phyloP scores from a whole-genome alignment of 2,888 invertebrate species.

The Callinectes sapidus region DNA sequence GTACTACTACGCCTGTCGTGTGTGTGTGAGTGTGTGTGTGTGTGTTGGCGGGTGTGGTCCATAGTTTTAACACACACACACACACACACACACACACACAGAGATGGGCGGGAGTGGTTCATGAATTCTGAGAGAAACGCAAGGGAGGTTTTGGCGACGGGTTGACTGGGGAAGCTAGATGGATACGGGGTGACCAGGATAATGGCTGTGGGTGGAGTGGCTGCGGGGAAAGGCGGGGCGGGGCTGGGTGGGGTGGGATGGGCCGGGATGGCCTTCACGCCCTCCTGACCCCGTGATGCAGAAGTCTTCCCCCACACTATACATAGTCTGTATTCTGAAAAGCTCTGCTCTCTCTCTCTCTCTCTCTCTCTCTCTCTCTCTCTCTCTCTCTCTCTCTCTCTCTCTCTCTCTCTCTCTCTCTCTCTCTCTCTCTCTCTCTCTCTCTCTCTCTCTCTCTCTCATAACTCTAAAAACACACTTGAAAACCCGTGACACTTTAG shows the following conservation, averaged over 20 bases:
- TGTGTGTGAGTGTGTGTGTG: too few relatives aligned
- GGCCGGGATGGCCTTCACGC: conserved; percentile 20
- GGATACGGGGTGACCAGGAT: background rate
- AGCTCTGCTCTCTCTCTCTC: too few relatives aligned
- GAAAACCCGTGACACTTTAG: too few relatives aligned
- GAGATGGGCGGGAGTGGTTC: background rate
- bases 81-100: conserved; percentile 8
- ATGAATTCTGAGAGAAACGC: background rate
- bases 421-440: too few relatives aligned
- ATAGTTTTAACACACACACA: background rate
- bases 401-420: too few relatives aligned
- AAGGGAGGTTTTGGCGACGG: background rate
- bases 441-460: too few relatives aligned
- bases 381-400: too few relatives aligned
- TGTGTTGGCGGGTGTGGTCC: background rate
- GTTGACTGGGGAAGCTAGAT: background rate
- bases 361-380: too few relatives aligned
- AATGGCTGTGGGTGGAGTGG: background rate
- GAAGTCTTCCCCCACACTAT: background rate
- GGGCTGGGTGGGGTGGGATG: background rate
- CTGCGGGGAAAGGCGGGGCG: background rate
- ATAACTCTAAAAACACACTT: too few relatives aligned
- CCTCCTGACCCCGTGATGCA: background rate
- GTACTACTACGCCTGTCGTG: too few relatives aligned
- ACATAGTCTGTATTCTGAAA: background rate